phyloP scores from a whole-genome alignment of 1,140 invertebrate genomes.

The Neodiprion pinetum region DNA sequence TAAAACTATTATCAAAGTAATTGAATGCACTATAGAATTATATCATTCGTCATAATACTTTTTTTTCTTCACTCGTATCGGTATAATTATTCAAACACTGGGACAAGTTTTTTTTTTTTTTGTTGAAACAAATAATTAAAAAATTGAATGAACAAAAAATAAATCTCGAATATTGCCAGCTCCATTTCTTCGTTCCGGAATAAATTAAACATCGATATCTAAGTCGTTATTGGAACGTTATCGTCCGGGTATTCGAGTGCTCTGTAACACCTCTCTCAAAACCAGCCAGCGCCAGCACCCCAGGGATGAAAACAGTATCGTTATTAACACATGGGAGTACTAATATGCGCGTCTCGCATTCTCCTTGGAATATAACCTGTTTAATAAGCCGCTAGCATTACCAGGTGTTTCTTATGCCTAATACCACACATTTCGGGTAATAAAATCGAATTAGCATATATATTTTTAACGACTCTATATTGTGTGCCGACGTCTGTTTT shows the following conservation, averaged over 20 bases:
- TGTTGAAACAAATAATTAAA: no score
- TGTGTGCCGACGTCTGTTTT: no score
- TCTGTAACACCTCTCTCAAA: neutral
- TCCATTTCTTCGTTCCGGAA: no score
- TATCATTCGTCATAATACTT: no score
- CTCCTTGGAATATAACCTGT: neutral
- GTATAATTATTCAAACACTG: no score
- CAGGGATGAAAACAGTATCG: neutral
- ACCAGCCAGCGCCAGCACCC: neutral
- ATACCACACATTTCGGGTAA: neutral
- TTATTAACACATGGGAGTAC: neutral
- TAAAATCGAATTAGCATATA: neutral
- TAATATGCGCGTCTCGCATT: neutral
- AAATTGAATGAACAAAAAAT: no score
- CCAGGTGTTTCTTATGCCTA: neutral
- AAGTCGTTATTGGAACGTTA: neutral
- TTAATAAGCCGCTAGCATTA: neutral
- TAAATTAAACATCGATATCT: no score
- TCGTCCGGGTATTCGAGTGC: neutral
- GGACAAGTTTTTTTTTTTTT: no score
- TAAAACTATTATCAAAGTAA: no score
- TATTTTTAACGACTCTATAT: neutral
- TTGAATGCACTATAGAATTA: no score
- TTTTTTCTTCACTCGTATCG: no score
- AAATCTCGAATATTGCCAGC: no score